Base-by-base conservation (phyloP, 2,797 vertebrate genomes). In the Cheirogaleus major region DNA sequence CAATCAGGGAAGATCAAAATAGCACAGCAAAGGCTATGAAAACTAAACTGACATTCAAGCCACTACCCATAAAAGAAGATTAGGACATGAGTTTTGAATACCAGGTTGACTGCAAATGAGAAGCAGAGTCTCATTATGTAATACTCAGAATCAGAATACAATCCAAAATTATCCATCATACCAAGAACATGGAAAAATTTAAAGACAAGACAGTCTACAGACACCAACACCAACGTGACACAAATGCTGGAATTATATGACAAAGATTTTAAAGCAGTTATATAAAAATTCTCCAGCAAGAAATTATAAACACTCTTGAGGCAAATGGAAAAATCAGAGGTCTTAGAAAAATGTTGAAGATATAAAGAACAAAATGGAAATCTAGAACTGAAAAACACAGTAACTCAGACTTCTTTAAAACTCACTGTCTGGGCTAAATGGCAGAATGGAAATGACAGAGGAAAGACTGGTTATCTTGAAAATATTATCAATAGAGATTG, bases 291-390 rank as follows among this genome's bases (percentile, higher is more conserved):
- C 8, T 78, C 38, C 38, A 87, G 75, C 23, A 30, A 84, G 38
- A 84, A 95, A 89, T 72, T 57, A 85, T n/a, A 55, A 76, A 88
- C 43, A 7, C 45, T 83, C 67, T 72, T 79, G 22, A 94, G 84
- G 78, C 55, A 79, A 96, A 84, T 45, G 9, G n/a, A 45, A 83
- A 84, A 59, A 32, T 13, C 15, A 84, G 13, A 70, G 41, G 5
- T 20, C 67, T 91, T 75, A 20, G 25, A 50, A 91, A 91, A 91
- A 63, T 69, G 63, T 1, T 93, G 18, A 86, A 63, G 32, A 76
- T 27, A 69, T 7, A n/a, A 55, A 75, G 59, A 85, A 79, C 0
- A 23, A 67, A 57, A 38, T 57, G 11, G 45, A 82, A 88, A n/a
- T 78, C 83, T n/a, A 82, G 20, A 57, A 72, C 38, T 79, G 45